Evolutionary conservation across 2,888 invertebrate species (phyloP).

Genomic region (Cheiracanthium punctorium): DNA sequence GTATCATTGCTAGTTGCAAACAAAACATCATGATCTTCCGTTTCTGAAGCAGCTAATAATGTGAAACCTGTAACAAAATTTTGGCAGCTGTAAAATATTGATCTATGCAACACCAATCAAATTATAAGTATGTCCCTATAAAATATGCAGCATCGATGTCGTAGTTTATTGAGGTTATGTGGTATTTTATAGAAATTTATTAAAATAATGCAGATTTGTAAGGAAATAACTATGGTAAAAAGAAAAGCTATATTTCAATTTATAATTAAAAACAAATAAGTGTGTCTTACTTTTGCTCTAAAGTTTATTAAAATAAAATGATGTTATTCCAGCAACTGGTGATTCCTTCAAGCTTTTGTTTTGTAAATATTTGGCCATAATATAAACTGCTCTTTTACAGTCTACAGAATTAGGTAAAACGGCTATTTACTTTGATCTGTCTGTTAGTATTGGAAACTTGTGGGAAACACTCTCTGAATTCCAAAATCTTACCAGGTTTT

Average conservation of each 20-base stretch:
- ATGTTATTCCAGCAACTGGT: not conserved
- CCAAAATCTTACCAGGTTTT: constrained; percentile 8
- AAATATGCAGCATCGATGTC: not conserved
- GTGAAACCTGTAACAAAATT: constrained; percentile 84
- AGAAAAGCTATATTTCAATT: not conserved
- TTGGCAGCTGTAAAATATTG: too few species aligned
- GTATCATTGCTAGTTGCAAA: constrained; percentile 87
- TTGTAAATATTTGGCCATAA: not conserved
- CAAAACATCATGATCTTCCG: constrained; percentile 84
- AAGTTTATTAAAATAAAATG: not conserved
- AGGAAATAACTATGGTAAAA: not conserved
- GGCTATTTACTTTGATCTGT: not conserved
- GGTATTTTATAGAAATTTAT: not conserved
- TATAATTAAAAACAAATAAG: not conserved
- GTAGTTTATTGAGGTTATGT: not conserved
- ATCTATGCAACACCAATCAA: too few species aligned
- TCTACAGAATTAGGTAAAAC: not conserved
- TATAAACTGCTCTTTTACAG: constrained; percentile 13
- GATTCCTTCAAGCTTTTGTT: not conserved
- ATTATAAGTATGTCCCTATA: constrained; percentile 1
- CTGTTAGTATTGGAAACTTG: not conserved
- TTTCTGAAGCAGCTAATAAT: constrained; percentile 82
- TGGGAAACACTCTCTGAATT: constrained; percentile 5
- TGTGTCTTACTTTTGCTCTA: not conserved
- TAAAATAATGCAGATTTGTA: not conserved